Evolutionary conservation across 2,797 vertebrate species (phyloP).

Genomic region (Fringilla coelebs): DNA sequence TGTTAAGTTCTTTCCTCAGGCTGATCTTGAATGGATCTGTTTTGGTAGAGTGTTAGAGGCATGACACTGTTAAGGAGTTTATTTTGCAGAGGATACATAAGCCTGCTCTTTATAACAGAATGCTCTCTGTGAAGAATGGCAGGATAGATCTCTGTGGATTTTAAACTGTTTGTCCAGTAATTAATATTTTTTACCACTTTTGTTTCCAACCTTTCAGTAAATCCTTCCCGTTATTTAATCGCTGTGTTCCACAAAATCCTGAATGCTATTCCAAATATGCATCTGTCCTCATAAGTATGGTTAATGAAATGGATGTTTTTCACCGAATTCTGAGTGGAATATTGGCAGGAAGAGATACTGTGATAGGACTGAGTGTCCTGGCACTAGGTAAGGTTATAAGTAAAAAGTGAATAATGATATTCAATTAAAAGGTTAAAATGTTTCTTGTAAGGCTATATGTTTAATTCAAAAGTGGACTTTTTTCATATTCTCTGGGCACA

Average conservation of each 20-base stretch:
- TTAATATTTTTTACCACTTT: not conserved
- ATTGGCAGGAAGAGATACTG: slow-evolving; percentile 74
- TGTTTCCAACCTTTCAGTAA: slow-evolving; percentile 68
- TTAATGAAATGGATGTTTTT: slow-evolving; percentile 74
- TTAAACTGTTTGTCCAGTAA: not conserved
- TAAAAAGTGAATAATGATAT: not conserved
- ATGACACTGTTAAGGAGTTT: not conserved
- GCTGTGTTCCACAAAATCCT: slow-evolving; percentile 76
- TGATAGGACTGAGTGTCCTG: slow-evolving; percentile 74
- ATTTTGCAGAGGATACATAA: not conserved
- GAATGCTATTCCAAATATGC: slow-evolving; percentile 77
- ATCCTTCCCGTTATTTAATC: slow-evolving; percentile 77
- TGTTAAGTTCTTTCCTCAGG: not conserved
- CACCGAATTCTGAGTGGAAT: slow-evolving; percentile 76
- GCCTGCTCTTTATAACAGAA: not conserved
- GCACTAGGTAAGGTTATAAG: slow-evolving; percentile 72
- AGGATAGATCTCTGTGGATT: not conserved
- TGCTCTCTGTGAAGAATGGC: not conserved
- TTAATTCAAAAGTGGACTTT: not conserved
- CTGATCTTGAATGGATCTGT: not conserved
- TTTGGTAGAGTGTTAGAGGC: not conserved
- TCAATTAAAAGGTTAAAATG: not conserved
- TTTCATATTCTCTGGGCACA: not conserved
- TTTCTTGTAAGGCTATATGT: not conserved
- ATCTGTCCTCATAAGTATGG: slow-evolving; percentile 65